phyloP scores from a whole-genome alignment of 2,797 vertebrate species.

The Sebastes trivittatus region DNA sequence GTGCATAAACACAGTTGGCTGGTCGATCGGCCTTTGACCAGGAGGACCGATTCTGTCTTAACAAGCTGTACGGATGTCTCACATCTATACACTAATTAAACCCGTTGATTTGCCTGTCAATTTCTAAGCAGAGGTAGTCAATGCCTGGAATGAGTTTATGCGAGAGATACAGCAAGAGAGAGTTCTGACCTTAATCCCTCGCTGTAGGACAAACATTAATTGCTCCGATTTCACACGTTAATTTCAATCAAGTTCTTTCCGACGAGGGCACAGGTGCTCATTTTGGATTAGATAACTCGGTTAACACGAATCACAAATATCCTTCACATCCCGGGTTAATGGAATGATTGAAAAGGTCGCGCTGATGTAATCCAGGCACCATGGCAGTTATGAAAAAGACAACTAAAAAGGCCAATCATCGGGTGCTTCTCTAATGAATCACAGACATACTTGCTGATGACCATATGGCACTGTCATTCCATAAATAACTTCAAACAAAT shows the following conservation, averaged over 20 bases:
- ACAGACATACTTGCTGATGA: background rate
- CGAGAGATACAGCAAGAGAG: background rate
- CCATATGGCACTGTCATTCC: background rate
- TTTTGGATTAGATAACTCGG: slow-evolving; percentile 10
- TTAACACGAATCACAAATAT: slow-evolving; percentile 27
- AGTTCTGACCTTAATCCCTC: slow-evolving; percentile 29
- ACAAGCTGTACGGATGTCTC: slow-evolving; percentile 7
- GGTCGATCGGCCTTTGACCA: slow-evolving; percentile 42
- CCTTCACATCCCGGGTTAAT: background rate
- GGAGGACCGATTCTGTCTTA: slow-evolving; percentile 9
- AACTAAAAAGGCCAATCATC: background rate
- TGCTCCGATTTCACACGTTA: slow-evolving; percentile 22
- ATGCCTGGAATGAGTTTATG: background rate
- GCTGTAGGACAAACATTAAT: slow-evolving; percentile 31
- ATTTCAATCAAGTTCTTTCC: slow-evolving; percentile 26
- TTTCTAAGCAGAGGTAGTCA: background rate
- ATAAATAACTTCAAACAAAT: background rate
- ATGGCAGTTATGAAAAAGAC: background rate
- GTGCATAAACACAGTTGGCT: background rate
- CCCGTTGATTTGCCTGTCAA: background rate
- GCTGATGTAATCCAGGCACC: background rate
- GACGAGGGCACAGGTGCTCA: slow-evolving; percentile 16
- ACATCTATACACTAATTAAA: slow-evolving; percentile 45
- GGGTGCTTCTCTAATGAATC: background rate
- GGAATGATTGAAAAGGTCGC: background rate